These are phyloP conservation scores for Dendrocopos noguchii DNA, from an alignment of 2,113 vertebrate genomes.

Conservation along the genomic window DNA sequence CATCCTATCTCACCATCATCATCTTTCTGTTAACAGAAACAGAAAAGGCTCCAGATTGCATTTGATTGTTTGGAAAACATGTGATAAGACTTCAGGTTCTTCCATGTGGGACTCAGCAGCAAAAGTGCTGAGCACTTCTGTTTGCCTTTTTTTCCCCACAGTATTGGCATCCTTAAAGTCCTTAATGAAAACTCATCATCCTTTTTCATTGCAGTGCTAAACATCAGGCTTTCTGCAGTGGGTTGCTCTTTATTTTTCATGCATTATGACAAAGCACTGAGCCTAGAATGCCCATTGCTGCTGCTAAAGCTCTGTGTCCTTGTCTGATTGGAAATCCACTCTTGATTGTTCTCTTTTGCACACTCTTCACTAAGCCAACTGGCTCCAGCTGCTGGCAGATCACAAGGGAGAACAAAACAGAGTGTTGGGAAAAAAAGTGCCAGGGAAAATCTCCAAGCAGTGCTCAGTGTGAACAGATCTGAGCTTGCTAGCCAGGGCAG, in stretches of 20 bases:
- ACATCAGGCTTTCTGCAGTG: slow-evolving; percentile 7
- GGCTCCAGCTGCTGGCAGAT: slow-evolving; percentile 3
- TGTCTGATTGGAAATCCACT: slow-evolving; percentile 29
- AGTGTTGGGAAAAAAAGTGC: background rate
- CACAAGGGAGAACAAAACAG: slow-evolving; percentile 58
- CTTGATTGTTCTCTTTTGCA: background rate
- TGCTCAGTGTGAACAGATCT: background rate
- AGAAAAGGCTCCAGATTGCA: background rate
- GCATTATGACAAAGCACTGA: slow-evolving; percentile 62
- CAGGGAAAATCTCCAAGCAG: background rate
- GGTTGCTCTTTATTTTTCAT: slow-evolving; percentile 20
- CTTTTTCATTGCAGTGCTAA: slow-evolving; percentile 38
- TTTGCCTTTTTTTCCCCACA: slow-evolving; percentile 34
- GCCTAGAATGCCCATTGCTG: background rate
- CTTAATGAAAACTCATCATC: slow-evolving; percentile 25
- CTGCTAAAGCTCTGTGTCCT: background rate
- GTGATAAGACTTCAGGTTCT: slow-evolving; percentile 1
- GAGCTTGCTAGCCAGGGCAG: background rate
- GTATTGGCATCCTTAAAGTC: slow-evolving; percentile 4
- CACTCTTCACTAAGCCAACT: background rate
- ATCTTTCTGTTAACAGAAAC: background rate
- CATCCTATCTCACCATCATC: background rate
- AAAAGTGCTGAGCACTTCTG: slow-evolving; percentile 15
- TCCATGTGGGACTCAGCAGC: background rate
- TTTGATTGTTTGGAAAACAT: background rate